Evolutionary conservation across 1,140 invertebrate species (phyloP).

Genomic region (Telenomus remus): DNA sequence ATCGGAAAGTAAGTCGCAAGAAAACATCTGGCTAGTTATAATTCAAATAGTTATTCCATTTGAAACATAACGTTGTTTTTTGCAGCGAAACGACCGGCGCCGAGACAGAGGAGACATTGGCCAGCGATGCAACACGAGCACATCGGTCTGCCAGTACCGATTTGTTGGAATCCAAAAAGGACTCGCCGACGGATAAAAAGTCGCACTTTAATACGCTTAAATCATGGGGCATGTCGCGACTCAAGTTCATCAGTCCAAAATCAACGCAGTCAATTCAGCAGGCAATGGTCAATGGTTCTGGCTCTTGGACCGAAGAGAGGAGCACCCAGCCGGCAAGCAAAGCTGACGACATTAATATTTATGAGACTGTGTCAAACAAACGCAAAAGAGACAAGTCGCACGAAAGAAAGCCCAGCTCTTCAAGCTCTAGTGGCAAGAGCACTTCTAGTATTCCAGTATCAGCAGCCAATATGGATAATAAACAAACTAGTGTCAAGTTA

Average conservation of each 20-base stretch:
- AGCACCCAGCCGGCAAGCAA: conserved; percentile 65
- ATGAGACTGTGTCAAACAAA: conserved; percentile 80
- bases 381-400: conserved; percentile 77
- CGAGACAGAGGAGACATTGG: conserved; percentile 76
- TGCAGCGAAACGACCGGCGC: conserved; percentile 78
- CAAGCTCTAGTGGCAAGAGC: conserved; percentile 76
- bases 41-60: no score
- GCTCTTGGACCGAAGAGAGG: conserved; percentile 63
- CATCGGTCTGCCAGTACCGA: conserved; percentile 81
- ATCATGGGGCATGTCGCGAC: conserved; percentile 86
- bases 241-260: conserved; percentile 83
- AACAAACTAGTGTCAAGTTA: conserved; percentile 79
- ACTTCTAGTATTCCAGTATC: conserved; percentile 76
- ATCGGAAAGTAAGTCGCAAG: conserved; percentile 81
- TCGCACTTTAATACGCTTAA: conserved; percentile 88
- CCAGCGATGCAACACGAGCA: conserved; percentile 76
- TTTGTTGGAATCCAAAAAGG: conserved; percentile 73
- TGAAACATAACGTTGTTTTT: conserved; percentile 13
- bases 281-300: conserved; percentile 69
- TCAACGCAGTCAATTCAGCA: conserved; percentile 60
- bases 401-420: conserved; percentile 85
- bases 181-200: conserved; percentile 80
- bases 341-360: conserved; percentile 79
- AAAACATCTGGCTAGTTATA: conserved; percentile 10
- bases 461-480: conserved; percentile 74